phyloP scores from a whole-genome alignment of 2,888 invertebrate genomes.

The Augochlorella aurata region DNA sequence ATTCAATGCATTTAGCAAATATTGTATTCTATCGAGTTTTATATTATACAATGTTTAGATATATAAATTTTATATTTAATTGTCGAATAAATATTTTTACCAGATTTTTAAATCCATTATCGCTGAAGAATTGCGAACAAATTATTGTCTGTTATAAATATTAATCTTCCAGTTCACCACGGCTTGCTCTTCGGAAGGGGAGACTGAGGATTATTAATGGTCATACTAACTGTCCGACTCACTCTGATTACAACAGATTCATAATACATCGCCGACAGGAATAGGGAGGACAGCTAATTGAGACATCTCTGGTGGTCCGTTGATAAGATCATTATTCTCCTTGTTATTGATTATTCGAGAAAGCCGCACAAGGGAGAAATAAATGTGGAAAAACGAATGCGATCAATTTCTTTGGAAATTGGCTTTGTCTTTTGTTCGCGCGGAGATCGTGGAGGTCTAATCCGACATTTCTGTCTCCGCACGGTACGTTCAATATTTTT shows the following conservation, averaged over 20 bases:
- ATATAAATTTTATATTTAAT: not conserved
- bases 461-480: not conserved
- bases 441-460: not conserved
- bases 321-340: no score
- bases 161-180: not conserved
- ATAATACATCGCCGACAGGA: not conserved
- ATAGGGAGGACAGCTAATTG: not conserved
- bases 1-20: not conserved
- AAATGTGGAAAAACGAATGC: not conserved
- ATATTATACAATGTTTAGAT: not conserved
- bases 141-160: not conserved
- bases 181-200: not conserved
- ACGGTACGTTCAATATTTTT: conserved; percentile 34
- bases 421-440: not conserved
- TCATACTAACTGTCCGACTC: not conserved
- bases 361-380: not conserved
- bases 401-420: not conserved
- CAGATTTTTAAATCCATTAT: no score
- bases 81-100: not conserved
- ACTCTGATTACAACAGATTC: not conserved
- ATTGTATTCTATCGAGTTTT: not conserved
- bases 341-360: no score
- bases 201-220: not conserved
- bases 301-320: no score
- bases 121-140: no score